Evolutionary conservation across 2,888 invertebrate species (phyloP).

Genomic region (Oligia strigilis): DNA sequence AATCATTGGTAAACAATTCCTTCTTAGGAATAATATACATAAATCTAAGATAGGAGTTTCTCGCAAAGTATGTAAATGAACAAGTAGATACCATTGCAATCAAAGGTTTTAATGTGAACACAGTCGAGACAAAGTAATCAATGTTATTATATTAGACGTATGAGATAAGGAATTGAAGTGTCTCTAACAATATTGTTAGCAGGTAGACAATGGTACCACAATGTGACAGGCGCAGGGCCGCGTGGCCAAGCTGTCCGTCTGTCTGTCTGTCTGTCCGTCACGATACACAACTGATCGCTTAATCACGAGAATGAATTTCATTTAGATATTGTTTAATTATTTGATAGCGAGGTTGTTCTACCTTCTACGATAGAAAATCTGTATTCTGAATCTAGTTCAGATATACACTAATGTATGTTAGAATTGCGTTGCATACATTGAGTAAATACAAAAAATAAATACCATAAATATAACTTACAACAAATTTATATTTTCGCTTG

Average conservation of each 20-base stretch:
- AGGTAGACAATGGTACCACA: slow-evolving; percentile 62
- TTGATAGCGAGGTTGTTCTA: slow-evolving; percentile 38
- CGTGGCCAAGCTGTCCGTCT: slow-evolving; percentile 70
- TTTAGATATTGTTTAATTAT: slow-evolving; percentile 59
- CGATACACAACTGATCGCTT: slow-evolving; percentile 77
- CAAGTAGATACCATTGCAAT: slow-evolving; percentile 16
- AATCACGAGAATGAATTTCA: slow-evolving; percentile 77
- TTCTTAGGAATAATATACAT: slow-evolving; percentile 37
- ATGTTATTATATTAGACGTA: slow-evolving; percentile 48
- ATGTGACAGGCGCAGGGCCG: slow-evolving; percentile 68
- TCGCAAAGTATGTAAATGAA: slow-evolving; percentile 47
- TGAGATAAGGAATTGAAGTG: slow-evolving; percentile 56
- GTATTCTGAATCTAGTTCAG: slow-evolving; percentile 12
- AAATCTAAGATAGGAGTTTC: slow-evolving; percentile 44
- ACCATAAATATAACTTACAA: slow-evolving; percentile 9
- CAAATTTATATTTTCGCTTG: slow-evolving; percentile 15
- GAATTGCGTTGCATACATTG: slow-evolving; percentile 15
- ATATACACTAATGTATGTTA: neutral
- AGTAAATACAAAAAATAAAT: slow-evolving; percentile 21
- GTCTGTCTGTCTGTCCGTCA: slow-evolving; percentile 75
- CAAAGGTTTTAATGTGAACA: slow-evolving; percentile 33
- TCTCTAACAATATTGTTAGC: slow-evolving; percentile 60
- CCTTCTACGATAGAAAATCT: slow-evolving; percentile 20
- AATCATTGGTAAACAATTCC: slow-evolving; percentile 37
- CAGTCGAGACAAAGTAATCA: slow-evolving; percentile 37